These are phyloP conservation scores for Pterocles burchelli DNA, from an alignment of 2,113 vertebrate genomes.

Conservation along the genomic window DNA sequence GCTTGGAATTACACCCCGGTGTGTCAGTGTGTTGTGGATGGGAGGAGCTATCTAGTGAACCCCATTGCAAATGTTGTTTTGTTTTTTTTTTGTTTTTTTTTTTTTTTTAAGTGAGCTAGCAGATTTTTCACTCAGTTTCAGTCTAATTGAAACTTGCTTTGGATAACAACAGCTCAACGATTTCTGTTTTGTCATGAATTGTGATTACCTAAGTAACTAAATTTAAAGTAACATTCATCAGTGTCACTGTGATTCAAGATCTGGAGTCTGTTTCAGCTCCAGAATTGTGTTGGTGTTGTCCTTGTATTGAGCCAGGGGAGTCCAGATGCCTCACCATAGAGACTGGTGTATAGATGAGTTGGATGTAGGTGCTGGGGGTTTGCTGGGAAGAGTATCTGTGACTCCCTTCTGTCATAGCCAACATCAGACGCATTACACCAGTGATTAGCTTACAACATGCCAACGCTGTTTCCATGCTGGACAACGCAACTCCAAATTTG, in stretches of 20 bases:
- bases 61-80: neutral
- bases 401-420: neutral
- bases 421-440: fast-evolving
- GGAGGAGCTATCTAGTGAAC: neutral
- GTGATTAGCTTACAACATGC: neutral
- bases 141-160: neutral
- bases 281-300: neutral
- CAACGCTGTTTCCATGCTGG: neutral
- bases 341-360: fast-evolving
- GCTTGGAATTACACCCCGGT: neutral
- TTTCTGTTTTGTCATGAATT: neutral
- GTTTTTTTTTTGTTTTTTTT: no score
- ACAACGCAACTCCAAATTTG: neutral
- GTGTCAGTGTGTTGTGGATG: neutral
- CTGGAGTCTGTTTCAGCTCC: neutral
- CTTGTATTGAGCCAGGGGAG: neutral
- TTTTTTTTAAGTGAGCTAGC: neutral
- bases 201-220: neutral
- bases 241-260: neutral
- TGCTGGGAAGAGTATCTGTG: neutral
- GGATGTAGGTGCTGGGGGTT: neutral
- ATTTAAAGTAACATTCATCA: neutral
- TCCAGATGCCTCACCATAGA: neutral
- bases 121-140: neutral
- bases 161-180: neutral